These are phyloP conservation scores for Tauraco erythrolophus DNA, from an alignment of 2,113 vertebrate species.

Conservation along the genomic window DNA sequence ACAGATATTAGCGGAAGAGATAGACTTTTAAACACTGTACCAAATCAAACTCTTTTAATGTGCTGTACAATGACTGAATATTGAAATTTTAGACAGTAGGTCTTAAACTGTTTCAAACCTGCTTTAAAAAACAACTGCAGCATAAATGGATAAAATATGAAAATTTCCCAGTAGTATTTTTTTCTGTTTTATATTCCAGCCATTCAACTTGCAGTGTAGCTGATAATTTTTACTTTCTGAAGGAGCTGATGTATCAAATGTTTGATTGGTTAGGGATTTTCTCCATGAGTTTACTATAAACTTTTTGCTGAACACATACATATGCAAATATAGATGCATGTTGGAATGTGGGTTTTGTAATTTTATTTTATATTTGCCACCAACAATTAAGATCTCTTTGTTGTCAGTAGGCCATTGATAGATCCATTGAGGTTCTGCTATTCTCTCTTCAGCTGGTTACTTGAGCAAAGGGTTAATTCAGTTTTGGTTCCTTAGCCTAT, in stretches of 20 bases:
- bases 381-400: neutral
- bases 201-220: neutral
- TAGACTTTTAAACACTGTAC: neutral
- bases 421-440: neutral
- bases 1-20: neutral
- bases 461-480: neutral
- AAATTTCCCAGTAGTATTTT: neutral
- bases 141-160: neutral
- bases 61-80: accelerated
- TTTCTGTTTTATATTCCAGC: neutral
- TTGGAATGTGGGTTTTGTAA: accelerated
- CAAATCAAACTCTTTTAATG: neutral
- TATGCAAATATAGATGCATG: neutral
- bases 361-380: neutral
- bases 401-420: neutral
- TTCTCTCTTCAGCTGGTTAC: neutral
- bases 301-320: neutral
- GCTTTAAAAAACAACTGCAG: neutral
- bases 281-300: neutral
- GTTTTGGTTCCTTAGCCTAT: neutral
- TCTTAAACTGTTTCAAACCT: neutral
- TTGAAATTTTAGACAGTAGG: neutral
- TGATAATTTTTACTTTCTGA: neutral
- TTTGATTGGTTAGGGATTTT: neutral
- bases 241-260: neutral